Evolutionary conservation across 2,888 invertebrate genomes (phyloP), one percentile per base, ranked within the genome.

Genomic region (Lycophotia porphyrea): DNA sequence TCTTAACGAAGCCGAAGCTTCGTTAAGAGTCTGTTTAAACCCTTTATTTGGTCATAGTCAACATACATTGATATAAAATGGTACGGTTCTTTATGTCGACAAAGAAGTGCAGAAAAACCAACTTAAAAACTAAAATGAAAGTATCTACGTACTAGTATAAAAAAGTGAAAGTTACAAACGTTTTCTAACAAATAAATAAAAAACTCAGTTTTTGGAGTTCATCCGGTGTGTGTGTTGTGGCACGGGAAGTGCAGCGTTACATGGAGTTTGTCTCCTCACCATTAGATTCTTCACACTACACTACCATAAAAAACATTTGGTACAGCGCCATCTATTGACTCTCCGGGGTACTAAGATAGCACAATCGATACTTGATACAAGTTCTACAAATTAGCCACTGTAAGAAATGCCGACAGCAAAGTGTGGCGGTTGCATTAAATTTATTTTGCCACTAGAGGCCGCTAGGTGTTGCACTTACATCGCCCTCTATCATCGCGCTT

Each of bases 381-480:
- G 39, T 11, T 1, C 44, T 18, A 18, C 15, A 18, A 44, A 18
- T 44, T 44, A 27, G 2, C 21, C 31, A 24, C 31, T 58, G 18
- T 58, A 31, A 3, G 21, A 21, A 60, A 36, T 61, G 36, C 61
- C 36, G 13, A 36, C 36, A 60, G 31, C 60, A 27, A 34, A 60
- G 60, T 63, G 61, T 27, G 52, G 52, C 52, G n/a, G n/a, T 52
- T 52, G 52, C n/a, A 36, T n/a, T n/a, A 63, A 63, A n/a, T 63
- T 63, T n/a, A 63, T 63, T n/a, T 63, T 15, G 1, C 63, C 39
- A n/a, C 63, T 63, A 58, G 63, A 63, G 39, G 63, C 36, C 39
- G 63, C 63, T n/a, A 34, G 34, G n/a, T n/a, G n/a, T n/a, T n/a
- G n/a, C n/a, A n/a, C n/a, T n/a, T n/a, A n/a, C n/a, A n/a, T n/a